A percentile compares a stretch with the other conserved stretches of the same genome.
These are phyloP conservation scores for Cremastobaeus sp. DNA, from an alignment of 2,888 invertebrate species.

Conservation along the genomic window DNA sequence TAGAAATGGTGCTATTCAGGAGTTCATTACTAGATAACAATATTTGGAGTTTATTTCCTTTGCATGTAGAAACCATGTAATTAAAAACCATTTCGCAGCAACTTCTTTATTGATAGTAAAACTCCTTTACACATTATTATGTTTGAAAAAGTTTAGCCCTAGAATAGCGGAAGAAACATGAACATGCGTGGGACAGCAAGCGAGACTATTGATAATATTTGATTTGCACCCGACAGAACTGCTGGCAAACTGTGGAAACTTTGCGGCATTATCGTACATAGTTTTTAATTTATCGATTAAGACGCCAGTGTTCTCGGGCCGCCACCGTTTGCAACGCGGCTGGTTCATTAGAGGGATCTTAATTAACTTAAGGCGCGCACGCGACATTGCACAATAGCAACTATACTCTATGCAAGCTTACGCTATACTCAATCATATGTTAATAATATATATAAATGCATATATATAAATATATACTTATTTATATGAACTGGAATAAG, in stretches of 20 bases:
- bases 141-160: too few species aligned
- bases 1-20: too few species aligned
- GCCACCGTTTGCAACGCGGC: slow-evolving; percentile 75
- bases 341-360: slow-evolving; percentile 78
- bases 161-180: too few species aligned
- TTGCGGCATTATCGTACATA: slow-evolving; percentile 66
- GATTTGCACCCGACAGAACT: slow-evolving; percentile 26
- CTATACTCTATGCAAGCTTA: slow-evolving; percentile 64
- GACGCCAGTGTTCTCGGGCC: slow-evolving; percentile 72
- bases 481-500: too few species aligned
- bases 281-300: slow-evolving; percentile 77
- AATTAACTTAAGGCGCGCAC: slow-evolving; percentile 78
- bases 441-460: too few species aligned
- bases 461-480: slow-evolving; percentile 68
- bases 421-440: slow-evolving; percentile 77
- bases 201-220: slow-evolving; percentile 38
- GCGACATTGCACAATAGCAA: slow-evolving; percentile 69
- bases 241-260: slow-evolving; percentile 39
- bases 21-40: too few species aligned
- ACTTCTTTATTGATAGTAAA: too few species aligned
- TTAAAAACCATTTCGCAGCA: too few species aligned
- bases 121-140: too few species aligned
- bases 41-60: too few species aligned
- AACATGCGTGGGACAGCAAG: slow-evolving; percentile 38
- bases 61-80: too few species aligned